Evolutionary conservation across 2,797 vertebrate genomes (phyloP), one percentile per base, ranked within the genome.

Genomic region (Sebastes vulpes): DNA sequence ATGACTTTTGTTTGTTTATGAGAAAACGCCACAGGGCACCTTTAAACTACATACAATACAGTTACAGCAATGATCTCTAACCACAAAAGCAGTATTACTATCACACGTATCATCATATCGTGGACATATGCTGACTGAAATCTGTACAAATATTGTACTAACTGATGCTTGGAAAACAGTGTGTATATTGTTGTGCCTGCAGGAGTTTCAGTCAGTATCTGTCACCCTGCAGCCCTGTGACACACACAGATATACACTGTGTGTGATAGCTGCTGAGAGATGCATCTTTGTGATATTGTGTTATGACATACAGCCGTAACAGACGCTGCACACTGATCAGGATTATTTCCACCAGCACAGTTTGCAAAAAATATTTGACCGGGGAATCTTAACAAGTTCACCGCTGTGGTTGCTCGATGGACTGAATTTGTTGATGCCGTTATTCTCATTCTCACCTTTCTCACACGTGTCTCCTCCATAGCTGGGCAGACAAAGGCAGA

Each of bases 401-500:
- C 56, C 12, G 14, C 68, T 46, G 48, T 28, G 58, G 23, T 5
- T 56, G 11, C 56, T 38, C 52, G 28, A 31, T 28, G 42, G n/a
- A 4, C 54, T 35, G 29, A 59, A 76, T 72, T 18, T 56, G 31
- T 18, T 9, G 6, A 23, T 20, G 56, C 48, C 4, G 32, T 53
- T 48, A 10, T 56, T 65, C 32, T 60, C 18, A 25, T 7, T n/a
- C 96, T 93, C 92, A 99, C 98, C 98, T 97, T 97, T 98, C 87
- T 98, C 98, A 2, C 98, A 99, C n/a, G 94, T 95, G 90, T 95
- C 98, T 81, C 98, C 98, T 1, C 96, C 97, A 0, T 99, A 99
- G 93, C 98, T 99, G 90, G 98, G 98, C 85, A 99, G 95, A 89
- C 98, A 99, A 75, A 99, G 96, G 95, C 98, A 99, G 86, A 97